Conservation (phyloP, 35 echinoderm and acorn worm species). For the Heliocidaris erythrogramma region DNA sequence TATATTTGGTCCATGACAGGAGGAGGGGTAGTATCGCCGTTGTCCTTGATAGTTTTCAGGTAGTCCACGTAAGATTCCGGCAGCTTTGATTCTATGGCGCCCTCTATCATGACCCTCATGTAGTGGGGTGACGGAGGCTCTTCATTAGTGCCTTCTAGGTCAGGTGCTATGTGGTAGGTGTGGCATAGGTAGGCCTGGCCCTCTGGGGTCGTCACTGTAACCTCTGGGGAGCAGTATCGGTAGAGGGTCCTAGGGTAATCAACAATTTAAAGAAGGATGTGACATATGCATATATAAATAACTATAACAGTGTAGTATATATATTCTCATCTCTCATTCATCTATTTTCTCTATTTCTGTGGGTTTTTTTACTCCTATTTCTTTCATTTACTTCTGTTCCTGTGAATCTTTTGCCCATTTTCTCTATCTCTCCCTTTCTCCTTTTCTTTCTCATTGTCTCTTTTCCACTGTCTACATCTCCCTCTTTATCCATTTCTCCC, state of each 20-base stretch:
- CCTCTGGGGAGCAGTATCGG: constrained; percentile 21
- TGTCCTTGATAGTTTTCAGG: constrained; percentile 33
- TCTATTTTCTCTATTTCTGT: too few species aligned
- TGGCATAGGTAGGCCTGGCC: neutral
- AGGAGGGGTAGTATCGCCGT: constrained; percentile 1
- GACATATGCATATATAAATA: too few species aligned
- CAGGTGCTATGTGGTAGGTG: constrained; percentile 4
- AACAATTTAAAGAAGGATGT: neutral
- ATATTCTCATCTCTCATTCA: too few species aligned
- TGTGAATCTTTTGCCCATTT: neutral
- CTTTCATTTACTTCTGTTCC: too few species aligned
- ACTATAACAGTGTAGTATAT: too few species aligned
- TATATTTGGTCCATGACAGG: neutral
- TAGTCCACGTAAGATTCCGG: neutral
- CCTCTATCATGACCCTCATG: constrained; percentile 45
- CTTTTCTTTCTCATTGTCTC: too few species aligned
- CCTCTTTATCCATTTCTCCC: too few species aligned
- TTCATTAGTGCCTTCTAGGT: neutral
- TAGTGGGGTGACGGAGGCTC: constrained; percentile 41
- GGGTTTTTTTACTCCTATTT: too few species aligned
- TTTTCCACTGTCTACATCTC: too few species aligned
- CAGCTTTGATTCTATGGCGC: constrained; percentile 28
- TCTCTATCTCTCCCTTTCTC: too few species aligned
- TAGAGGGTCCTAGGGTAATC: neutral
- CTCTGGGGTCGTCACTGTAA: neutral